Base-by-base conservation (phyloP, 64 coral and sea anemone species). In the Hydrozoanthus tunicans region DNA sequence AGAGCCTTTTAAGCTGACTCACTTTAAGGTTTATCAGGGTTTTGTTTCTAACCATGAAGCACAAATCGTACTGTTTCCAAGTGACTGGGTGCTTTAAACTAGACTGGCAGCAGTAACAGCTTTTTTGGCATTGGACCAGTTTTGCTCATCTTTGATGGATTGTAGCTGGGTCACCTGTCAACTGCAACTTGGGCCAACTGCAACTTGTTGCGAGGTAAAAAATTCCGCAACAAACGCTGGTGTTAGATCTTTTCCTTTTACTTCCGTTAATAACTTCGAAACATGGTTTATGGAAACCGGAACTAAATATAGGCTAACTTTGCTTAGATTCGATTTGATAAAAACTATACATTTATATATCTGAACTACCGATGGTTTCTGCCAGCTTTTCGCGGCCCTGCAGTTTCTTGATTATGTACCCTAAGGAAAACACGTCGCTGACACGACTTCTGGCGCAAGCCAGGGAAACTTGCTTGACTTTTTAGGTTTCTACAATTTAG, bases 51-150 rank as follows among this genome's bases (percentile, higher is more conserved):
- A 72, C 91, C 80, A 84, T 92, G 13, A 68, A 58, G 20, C 91
- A 92, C 15, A 92, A 32, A 51, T 92, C 80, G 69, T 92, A 92
- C 58, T 85, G 91, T 9, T 92, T 80, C 67, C 81, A 92, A 5
- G 72, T 62, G 62, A 92, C 55, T 74, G 91, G 91, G 61, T 92
- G 91, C 56, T 85, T 70, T 58, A 81, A 53, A 14, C 76, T 76
- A 51, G 72, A 76, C 43, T 10, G 9, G 81, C 60, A 61, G n/a
- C 23, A 62, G 62, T 51, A 77, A 92, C 57, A 62, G 57, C 24
- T 10, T 85, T 71, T 69, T 82, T 92, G 25, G 78, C 80, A 74
- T 25, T 54, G 58, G 56, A 61, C 72, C 13, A 76, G 59, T 85
- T 92, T 24, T 66, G 53, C 58, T 92, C 69, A 27, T 92, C 91